Percentiles rank a stretch among this genome's conserved stretches.
These are phyloP conservation scores for Zaprionus gabonicus DNA, from an alignment of 1,140 invertebrate species.

Conservation along the genomic window DNA sequence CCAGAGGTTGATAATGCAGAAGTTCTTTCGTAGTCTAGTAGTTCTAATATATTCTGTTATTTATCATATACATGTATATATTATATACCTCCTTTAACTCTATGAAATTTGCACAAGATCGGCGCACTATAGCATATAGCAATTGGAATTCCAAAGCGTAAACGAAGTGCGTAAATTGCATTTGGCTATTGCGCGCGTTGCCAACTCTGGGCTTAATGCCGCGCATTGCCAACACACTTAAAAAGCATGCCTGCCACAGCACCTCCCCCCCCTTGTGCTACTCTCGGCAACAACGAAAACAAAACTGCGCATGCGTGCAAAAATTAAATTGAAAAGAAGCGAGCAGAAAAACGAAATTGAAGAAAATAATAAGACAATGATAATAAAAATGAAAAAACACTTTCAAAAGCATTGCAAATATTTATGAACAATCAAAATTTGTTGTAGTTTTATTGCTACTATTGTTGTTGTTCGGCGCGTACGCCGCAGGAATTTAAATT, in stretches of 20 bases:
- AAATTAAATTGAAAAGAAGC: slow-evolving; percentile 20
- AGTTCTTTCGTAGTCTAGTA: too few relatives aligned
- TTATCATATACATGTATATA: too few relatives aligned
- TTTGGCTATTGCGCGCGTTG: not conserved
- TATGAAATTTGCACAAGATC: not conserved
- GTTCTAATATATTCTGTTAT: too few relatives aligned
- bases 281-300: not conserved
- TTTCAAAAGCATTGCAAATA: slow-evolving; percentile 34
- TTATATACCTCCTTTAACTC: not conserved
- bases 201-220: not conserved
- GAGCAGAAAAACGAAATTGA: not conserved
- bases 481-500: slow-evolving; percentile 63
- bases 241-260: not conserved
- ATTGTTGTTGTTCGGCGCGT: slow-evolving; percentile 28
- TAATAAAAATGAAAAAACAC: slow-evolving; percentile 13
- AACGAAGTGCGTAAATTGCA: not conserved
- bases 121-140: not conserved
- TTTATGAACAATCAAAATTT: slow-evolving; percentile 29
- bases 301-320: slow-evolving; percentile 33
- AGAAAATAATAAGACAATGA: not conserved
- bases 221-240: not conserved
- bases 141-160: not conserved
- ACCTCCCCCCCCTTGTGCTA: not conserved
- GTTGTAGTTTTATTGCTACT: slow-evolving; percentile 9
- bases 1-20: too few relatives aligned